Percentiles rank a stretch among this genome's conserved stretches.
phyloP scores from a whole-genome alignment of 2,797 vertebrate species.

The Crossoptilon crossoptilon region DNA sequence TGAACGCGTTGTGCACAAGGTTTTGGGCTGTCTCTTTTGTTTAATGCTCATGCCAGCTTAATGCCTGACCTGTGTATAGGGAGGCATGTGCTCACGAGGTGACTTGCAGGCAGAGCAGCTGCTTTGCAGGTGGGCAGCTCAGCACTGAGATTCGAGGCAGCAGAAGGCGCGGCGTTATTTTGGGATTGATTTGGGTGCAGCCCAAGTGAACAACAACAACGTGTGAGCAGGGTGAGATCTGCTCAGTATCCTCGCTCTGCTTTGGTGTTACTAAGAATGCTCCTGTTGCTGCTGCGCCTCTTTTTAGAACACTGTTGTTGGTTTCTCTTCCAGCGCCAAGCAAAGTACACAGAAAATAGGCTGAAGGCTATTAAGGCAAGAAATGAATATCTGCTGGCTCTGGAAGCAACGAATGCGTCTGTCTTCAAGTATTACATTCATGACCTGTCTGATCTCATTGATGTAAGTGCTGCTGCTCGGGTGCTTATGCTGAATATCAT shows the following conservation, averaged over 20 bases:
- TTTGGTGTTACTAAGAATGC: neutral
- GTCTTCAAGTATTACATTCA: slow-evolving; percentile 99
- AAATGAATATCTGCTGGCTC: slow-evolving; percentile 95
- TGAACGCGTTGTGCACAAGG: accelerated
- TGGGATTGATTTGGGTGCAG: neutral
- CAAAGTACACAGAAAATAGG: slow-evolving; percentile 97
- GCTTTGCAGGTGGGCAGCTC: neutral
- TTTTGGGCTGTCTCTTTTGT: neutral
- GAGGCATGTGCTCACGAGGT: accelerated
- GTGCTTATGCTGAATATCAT: neutral
- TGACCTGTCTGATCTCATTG: slow-evolving; percentile 96
- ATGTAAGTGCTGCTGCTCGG: slow-evolving; percentile 86
- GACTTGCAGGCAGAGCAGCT: neutral
- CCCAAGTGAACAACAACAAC: neutral
- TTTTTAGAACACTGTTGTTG: neutral
- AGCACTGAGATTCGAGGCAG: neutral
- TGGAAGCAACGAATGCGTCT: slow-evolving; percentile 95
- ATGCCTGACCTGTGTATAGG: neutral
- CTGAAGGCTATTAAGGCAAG: slow-evolving; percentile 98
- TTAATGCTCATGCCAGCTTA: neutral
- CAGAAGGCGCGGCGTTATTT: neutral
- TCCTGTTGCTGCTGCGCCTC: neutral
- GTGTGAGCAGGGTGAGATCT: neutral
- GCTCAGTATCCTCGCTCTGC: neutral
- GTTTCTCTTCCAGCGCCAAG: slow-evolving; percentile 88